Percentiles rank a stretch among this genome's conserved stretches.
Evolutionary conservation across 2,113 vertebrate genomes (phyloP).

Genomic region (Ifrita kowaldi): DNA sequence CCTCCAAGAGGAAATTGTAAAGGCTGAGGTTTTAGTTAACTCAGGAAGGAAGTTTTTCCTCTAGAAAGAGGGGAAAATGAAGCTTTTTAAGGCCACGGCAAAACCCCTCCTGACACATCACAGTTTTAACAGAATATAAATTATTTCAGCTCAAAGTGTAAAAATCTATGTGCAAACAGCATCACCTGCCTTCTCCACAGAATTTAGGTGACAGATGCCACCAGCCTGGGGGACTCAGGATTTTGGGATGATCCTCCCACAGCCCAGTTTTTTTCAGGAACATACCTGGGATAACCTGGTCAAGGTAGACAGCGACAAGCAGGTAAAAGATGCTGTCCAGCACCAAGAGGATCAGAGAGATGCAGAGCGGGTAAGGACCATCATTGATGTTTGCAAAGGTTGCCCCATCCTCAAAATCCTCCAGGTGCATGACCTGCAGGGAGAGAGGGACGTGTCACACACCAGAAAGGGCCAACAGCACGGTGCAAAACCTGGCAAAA

Average conservation of each 20-base stretch:
- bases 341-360: slow-evolving; percentile 81
- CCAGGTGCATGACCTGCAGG: slow-evolving; percentile 89
- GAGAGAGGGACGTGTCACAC: not conserved
- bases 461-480: not conserved
- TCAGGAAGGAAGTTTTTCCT: not conserved
- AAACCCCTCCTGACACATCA: not conserved
- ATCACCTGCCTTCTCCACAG: not conserved
- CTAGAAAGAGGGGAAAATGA: not conserved
- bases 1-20: not conserved
- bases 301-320: slow-evolving; percentile 90
- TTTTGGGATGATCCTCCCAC: not conserved
- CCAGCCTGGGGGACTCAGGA: not conserved
- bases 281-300: slow-evolving; percentile 95
- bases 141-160: not conserved
- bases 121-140: not conserved
- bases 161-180: not conserved
- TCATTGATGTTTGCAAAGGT: slow-evolving; percentile 81
- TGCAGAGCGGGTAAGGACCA: slow-evolving; percentile 88
- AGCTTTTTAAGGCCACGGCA: not conserved
- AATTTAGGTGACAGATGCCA: not conserved
- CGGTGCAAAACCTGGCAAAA: not conserved
- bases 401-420: slow-evolving; percentile 88
- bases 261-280: not conserved
- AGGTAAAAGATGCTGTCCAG: slow-evolving; percentile 90
- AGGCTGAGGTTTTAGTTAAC: not conserved